phyloP scores from a whole-genome alignment of 2,888 invertebrate genomes.

The Epirrhoe alternata region DNA sequence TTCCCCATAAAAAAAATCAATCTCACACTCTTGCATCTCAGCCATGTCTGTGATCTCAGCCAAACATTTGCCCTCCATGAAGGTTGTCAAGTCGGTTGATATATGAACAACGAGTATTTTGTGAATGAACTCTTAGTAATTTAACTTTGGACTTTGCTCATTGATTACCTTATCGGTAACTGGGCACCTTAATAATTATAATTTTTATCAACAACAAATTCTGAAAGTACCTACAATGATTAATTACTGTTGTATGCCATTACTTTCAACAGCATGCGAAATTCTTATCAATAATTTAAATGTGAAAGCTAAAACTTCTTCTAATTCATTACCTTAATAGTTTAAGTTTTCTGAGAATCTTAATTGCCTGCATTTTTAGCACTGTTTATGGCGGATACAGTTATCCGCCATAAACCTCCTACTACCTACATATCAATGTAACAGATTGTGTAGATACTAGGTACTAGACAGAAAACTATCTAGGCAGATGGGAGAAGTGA shows the following conservation, averaged over 20 bases:
- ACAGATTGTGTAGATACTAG: no score
- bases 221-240: neutral
- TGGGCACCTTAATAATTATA: neutral
- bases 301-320: neutral
- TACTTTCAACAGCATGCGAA: neutral
- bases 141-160: neutral
- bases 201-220: neutral
- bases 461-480: no score
- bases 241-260: no score
- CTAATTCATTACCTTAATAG: neutral
- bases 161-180: neutral
- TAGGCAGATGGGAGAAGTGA: no score
- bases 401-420: no score
- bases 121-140: neutral
- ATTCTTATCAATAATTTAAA: neutral
- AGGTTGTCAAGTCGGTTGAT: no score
- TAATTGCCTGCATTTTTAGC: neutral
- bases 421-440: no score
- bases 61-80: no score
- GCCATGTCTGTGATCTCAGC: no score
- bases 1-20: no score
- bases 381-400: neutral
- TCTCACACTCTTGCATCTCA: no score
- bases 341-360: neutral
- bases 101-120: no score